Evolutionary conservation across 2,888 invertebrate species (phyloP).

Genomic region (Augochlorella aurata): DNA sequence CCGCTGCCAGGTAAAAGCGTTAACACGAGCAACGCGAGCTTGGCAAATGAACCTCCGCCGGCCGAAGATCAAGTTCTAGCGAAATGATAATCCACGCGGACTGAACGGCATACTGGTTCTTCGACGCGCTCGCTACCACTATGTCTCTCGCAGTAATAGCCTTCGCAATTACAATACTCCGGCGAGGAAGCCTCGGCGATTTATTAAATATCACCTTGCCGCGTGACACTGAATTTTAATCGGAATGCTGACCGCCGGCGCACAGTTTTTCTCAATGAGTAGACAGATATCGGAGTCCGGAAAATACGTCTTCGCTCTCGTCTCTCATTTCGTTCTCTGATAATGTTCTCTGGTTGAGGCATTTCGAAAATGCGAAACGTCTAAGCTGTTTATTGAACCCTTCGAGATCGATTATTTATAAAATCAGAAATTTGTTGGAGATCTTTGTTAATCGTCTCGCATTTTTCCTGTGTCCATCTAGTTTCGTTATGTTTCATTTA

Average conservation of each 20-base stretch:
- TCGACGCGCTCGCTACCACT: background rate
- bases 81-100: slow-evolving; percentile 8
- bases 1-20: background rate
- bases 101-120: slow-evolving; percentile 9
- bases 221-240: background rate
- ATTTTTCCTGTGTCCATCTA: no score
- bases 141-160: slow-evolving; percentile 2
- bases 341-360: no score
- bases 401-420: no score
- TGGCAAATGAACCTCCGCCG: slow-evolving; percentile 4
- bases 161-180: slow-evolving; percentile 1
- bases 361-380: no score
- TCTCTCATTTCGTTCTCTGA: no score
- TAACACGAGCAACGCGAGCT: slow-evolving; percentile 8
- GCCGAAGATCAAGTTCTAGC: slow-evolving; percentile 13
- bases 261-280: no score
- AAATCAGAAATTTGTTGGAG: no score
- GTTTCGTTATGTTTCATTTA: no score
- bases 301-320: no score
- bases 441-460: no score
- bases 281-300: no score
- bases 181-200: background rate
- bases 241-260: background rate
- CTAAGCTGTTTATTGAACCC: no score
- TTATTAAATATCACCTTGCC: background rate